Evolutionary conservation across 1,140 invertebrate genomes (phyloP).

Genomic region (Drosophila pectinifera): DNA sequence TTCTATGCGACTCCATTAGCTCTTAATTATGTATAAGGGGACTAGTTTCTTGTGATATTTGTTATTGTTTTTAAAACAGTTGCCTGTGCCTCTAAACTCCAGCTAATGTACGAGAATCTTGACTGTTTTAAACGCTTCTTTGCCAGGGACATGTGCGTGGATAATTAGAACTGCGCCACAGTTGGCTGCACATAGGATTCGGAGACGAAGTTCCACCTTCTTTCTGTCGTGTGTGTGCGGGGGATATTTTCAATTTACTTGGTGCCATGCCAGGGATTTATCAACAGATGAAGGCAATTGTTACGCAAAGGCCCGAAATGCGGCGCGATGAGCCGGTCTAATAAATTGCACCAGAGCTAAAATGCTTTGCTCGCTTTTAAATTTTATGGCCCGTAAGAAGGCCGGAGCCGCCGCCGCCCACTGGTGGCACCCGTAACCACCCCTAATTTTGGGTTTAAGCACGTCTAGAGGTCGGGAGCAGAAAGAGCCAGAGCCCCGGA

Average conservation of each 20-base stretch:
- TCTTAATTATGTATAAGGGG: slow-evolving; percentile 12
- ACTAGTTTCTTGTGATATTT: background rate
- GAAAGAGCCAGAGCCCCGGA: slow-evolving; percentile 22
- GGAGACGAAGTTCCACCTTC: slow-evolving; percentile 38
- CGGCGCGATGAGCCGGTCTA: slow-evolving; percentile 74
- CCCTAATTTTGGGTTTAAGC: slow-evolving; percentile 77
- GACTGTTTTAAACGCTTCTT: slow-evolving; percentile 17
- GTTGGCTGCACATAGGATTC: slow-evolving; percentile 66
- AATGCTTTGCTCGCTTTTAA: slow-evolving; percentile 83
- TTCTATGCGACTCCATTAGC: background rate
- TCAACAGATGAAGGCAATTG: slow-evolving; percentile 83
- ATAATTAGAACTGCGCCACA: slow-evolving; percentile 81
- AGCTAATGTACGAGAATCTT: slow-evolving; percentile 12
- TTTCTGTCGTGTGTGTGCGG: slow-evolving; percentile 23
- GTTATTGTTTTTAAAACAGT: background rate
- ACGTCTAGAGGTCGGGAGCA: slow-evolving; percentile 42
- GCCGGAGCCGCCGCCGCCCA: slow-evolving; percentile 25
- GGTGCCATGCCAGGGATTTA: slow-evolving; percentile 80
- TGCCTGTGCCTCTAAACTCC: background rate
- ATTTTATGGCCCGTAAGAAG: slow-evolving; percentile 82
- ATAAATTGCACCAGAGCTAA: slow-evolving; percentile 83
- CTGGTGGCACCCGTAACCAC: slow-evolving; percentile 50
- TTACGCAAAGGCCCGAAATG: slow-evolving; percentile 70
- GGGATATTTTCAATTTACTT: slow-evolving; percentile 81
- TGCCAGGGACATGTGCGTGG: slow-evolving; percentile 77